phyloP scores from a whole-genome alignment of 2,797 vertebrate species.

The Coilia nasus region DNA sequence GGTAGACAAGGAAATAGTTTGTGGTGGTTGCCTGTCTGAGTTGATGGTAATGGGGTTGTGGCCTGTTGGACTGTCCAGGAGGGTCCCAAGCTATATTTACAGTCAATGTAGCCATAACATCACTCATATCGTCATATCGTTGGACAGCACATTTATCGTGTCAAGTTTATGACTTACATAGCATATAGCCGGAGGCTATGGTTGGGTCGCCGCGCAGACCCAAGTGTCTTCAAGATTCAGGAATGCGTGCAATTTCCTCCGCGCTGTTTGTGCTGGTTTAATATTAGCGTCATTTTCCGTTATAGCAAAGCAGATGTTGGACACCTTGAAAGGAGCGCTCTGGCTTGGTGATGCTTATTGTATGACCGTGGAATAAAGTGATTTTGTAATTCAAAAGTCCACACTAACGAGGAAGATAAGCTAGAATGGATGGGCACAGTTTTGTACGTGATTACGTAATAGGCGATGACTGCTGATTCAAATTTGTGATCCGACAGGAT shows the following conservation, averaged over 20 bases:
- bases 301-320: slow-evolving; percentile 28
- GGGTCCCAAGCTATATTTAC: not conserved
- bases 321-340: slow-evolving; percentile 8
- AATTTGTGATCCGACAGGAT: slow-evolving; percentile 3
- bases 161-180: slow-evolving; percentile 14
- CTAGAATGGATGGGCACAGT: not conserved
- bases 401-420: not conserved
- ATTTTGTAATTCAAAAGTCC: slow-evolving; percentile 15
- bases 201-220: slow-evolving; percentile 28
- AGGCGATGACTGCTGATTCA: not conserved
- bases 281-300: slow-evolving; percentile 58
- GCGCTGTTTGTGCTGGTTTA: slow-evolving; percentile 57
- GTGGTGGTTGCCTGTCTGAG: not conserved
- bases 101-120: not conserved
- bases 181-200: not conserved
- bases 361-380: not conserved
- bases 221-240: slow-evolving; percentile 59
- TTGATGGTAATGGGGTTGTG: not conserved
- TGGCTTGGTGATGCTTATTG: slow-evolving; percentile 31
- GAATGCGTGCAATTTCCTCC: slow-evolving; percentile 68
- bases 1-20: not conserved
- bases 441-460: not conserved
- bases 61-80: not conserved
- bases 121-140: not conserved
- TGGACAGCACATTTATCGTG: not conserved